phyloP scores from a whole-genome alignment of 2,888 invertebrate species.

The Rosalia funebris region DNA sequence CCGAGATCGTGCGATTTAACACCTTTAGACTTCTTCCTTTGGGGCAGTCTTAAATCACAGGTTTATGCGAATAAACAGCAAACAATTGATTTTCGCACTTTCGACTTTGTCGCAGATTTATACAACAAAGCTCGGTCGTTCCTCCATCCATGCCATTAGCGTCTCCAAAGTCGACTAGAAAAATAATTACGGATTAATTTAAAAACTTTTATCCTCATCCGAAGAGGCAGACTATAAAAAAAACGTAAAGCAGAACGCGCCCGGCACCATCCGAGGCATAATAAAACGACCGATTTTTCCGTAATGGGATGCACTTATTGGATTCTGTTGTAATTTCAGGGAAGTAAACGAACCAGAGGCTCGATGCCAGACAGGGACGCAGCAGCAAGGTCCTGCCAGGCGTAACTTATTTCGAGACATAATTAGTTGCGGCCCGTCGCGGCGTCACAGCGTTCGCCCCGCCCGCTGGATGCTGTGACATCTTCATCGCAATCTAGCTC shows the following conservation, averaged over 20 bases:
- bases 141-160: background rate
- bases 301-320: constrained; percentile 16
- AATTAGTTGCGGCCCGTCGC: constrained; percentile 60
- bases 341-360: background rate
- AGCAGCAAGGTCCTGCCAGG: constrained; percentile 35
- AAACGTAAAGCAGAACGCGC: background rate
- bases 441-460: constrained; percentile 52
- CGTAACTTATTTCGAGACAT: constrained; percentile 59
- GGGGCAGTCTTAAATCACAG: too few species aligned
- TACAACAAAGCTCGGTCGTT: too few species aligned
- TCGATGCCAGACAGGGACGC: background rate
- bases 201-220: background rate
- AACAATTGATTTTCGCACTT: too few species aligned
- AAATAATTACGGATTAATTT: background rate
- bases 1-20: too few species aligned
- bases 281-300: constrained; percentile 1
- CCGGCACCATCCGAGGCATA: background rate
- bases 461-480: constrained; percentile 54
- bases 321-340: constrained; percentile 7
- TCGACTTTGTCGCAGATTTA: too few species aligned
- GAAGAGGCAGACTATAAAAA: background rate
- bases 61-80: too few species aligned
- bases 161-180: background rate
- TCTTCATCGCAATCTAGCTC: constrained; percentile 53
- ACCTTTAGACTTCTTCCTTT: too few species aligned